Conservation (phyloP, 2,797 vertebrate species). For the Melanotaenia nigrans region DNA sequence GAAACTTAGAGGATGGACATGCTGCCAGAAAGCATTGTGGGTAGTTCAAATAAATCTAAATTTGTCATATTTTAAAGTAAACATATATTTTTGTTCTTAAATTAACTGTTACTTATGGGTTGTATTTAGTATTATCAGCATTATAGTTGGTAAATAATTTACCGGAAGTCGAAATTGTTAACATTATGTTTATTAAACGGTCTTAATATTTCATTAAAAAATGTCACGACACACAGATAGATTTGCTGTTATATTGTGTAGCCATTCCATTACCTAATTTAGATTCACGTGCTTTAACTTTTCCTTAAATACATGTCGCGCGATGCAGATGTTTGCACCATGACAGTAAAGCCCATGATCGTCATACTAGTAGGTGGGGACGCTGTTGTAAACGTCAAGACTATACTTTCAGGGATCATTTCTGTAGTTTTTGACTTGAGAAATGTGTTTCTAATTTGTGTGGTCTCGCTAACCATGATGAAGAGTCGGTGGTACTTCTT, state of each 20-base stretch:
- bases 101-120: rapidly evolving
- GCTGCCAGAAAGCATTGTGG: constrained; percentile 43
- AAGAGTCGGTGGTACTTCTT: not conserved
- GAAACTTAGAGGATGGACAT: not conserved
- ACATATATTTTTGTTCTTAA: not conserved
- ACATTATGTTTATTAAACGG: not conserved
- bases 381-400: rapidly evolving
- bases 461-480: constrained; percentile 66
- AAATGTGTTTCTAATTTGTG: constrained; percentile 72
- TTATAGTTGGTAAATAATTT: not conserved
- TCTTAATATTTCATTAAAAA: not conserved
- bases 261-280: too few species aligned
- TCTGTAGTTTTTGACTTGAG: constrained; percentile 79
- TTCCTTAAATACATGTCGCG: too few species aligned
- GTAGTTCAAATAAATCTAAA: not conserved
- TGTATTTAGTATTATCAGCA: not conserved
- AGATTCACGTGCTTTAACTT: too few species aligned
- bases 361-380: not conserved
- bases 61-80: not conserved
- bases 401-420: constrained; percentile 87
- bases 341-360: not conserved
- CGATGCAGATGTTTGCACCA: constrained; percentile 1
- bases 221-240: too few species aligned
- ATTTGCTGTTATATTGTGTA: too few species aligned
- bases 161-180: not conserved